A percentile compares a stretch with the other conserved stretches of the same genome.
phyloP scores from a whole-genome alignment of 1,140 invertebrate genomes.

The Plectrocnemia conspersa region DNA sequence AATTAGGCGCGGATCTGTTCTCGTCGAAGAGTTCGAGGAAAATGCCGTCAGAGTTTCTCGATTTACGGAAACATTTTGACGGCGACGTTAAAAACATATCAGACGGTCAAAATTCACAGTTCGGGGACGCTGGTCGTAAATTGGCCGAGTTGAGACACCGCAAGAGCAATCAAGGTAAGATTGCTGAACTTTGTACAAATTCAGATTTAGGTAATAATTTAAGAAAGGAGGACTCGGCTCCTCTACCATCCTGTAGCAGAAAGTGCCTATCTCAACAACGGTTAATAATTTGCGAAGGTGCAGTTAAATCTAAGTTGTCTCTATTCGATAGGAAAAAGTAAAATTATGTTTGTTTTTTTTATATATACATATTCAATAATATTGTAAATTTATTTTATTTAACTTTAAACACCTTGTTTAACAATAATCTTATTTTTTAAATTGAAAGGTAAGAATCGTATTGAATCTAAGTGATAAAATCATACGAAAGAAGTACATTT shows the following conservation, averaged over 20 bases:
- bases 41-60: constrained; percentile 28
- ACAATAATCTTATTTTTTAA: constrained; percentile 2
- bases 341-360: too few relatives aligned
- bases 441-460: background rate
- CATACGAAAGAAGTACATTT: background rate
- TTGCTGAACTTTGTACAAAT: constrained; percentile 23
- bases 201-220: constrained; percentile 23
- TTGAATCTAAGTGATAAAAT: background rate
- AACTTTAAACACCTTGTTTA: background rate
- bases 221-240: constrained; percentile 11
- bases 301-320: constrained; percentile 75
- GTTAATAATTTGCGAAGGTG: constrained; percentile 71
- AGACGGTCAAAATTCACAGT: constrained; percentile 32
- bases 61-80: constrained; percentile 33
- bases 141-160: constrained; percentile 41
- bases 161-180: constrained; percentile 39
- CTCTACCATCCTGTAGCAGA: constrained; percentile 34
- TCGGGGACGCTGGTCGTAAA: constrained; percentile 29
- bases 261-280: constrained; percentile 52
- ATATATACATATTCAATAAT: too few relatives aligned
- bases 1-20: background rate
- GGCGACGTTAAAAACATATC: constrained; percentile 31
- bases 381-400: background rate
- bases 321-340: constrained; percentile 75
- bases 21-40: constrained; percentile 19